phyloP scores from a whole-genome alignment of 2,797 vertebrate species.

The Galaxias olidus region DNA sequence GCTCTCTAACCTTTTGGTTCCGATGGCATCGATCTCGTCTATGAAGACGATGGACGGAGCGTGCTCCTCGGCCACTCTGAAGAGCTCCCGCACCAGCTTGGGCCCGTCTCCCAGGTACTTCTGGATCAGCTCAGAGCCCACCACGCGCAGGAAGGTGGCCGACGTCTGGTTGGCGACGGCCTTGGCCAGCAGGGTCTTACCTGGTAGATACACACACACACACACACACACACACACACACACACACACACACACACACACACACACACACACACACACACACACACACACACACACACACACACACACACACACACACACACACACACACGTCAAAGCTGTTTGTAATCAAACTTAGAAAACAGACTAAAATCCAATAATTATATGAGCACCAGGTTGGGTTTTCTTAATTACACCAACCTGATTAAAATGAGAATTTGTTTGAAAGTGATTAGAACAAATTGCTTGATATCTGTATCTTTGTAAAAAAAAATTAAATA shows the following conservation, averaged over 20 bases:
- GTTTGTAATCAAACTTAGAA: background rate
- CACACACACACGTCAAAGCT: background rate
- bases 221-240: background rate
- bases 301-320: too few species aligned
- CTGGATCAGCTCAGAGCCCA: slow-evolving; percentile 96
- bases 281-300: too few species aligned
- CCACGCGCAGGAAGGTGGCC: slow-evolving; percentile 92
- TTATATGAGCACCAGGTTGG: too few species aligned
- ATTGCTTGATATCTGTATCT: too few species aligned
- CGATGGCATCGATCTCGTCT: slow-evolving; percentile 95
- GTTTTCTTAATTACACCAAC: too few species aligned
- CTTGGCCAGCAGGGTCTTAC: slow-evolving; percentile 95
- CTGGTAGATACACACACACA: slow-evolving; percentile 57
- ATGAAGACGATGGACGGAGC: slow-evolving; percentile 96
- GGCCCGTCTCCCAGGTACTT: slow-evolving; percentile 95
- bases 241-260: too few species aligned
- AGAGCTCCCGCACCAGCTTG: slow-evolving; percentile 92
- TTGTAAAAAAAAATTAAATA: too few species aligned
- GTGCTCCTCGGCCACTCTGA: slow-evolving; percentile 93
- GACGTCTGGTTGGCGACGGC: slow-evolving; percentile 98
- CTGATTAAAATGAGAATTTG: too few species aligned
- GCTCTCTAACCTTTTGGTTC: slow-evolving; percentile 86
- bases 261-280: too few species aligned
- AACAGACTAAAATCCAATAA: too few species aligned
- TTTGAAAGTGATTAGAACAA: too few species aligned